Base-by-base conservation (phyloP, 2,888 invertebrate species). In the Calliphora vomitoria region DNA sequence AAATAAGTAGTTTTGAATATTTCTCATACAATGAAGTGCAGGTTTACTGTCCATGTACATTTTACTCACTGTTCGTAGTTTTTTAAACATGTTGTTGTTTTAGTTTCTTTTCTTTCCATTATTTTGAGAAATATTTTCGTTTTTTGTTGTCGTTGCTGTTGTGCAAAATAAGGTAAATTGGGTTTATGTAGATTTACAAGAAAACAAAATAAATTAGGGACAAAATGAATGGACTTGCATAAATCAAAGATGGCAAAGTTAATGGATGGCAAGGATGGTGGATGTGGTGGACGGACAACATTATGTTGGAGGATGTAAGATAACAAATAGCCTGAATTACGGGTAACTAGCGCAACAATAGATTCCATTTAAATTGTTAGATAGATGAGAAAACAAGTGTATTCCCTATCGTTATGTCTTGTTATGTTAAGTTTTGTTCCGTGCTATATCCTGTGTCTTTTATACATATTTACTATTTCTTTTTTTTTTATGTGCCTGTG, bases 151-250 rank as follows among this genome's bases (percentile, higher is more conserved):
- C 44, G 41, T 44, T 55, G 60, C 15, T 25, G 25, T 25, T 25
- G 25, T 25, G 47, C 53, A 38, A 86, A 76, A 71, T 86, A 66
- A 86, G 69, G 81, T 84, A 82, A 87, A 60, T 66, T 78, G 55
- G 81, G 66, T 58, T 85, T 85, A 85, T 85, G 80, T 69, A 82
- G 69, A 79, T 75, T 72, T 47, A 86, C 38, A 82, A 72, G 58
- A 58, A 69, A 85, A 69, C 66, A 78, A 82, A 87, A 87, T 68
- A 66, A 74, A 86, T 86, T 78, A 68, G 41, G 75, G 81, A 53
- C 76, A 71, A 82, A 75, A 84, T 71, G 81, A 78, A 82, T 85
- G 82, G 81, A 81, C 66, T 76, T 64, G 68, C 60, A 87, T 84
- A 87, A 82, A 87, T 85, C 82, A 82, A 60, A 79, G 72, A 47